Evolutionary conservation across 2,113 vertebrate species (phyloP).

Genomic region (Takifugu bimaculatus): DNA sequence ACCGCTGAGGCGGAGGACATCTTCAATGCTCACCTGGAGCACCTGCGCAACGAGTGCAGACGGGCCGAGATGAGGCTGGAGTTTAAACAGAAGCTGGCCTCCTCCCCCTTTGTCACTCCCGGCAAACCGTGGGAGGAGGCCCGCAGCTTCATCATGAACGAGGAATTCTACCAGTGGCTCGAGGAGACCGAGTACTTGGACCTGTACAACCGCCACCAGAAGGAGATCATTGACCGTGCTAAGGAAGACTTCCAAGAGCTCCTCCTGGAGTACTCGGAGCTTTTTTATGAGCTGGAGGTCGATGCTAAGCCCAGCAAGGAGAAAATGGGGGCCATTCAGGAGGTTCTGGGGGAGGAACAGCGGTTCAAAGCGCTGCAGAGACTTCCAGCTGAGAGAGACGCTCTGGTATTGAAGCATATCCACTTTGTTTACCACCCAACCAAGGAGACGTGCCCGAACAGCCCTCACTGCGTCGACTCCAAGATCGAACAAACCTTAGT

Average conservation of each 20-base stretch:
- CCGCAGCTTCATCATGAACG: conserved; percentile 96
- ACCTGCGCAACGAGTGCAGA: conserved; percentile 85
- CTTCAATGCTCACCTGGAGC: conserved; percentile 86
- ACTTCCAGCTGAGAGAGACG: conserved; percentile 93
- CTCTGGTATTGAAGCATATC: conserved; percentile 93
- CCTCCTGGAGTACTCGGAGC: conserved; percentile 92
- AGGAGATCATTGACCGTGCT: conserved; percentile 92
- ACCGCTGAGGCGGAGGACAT: conserved; percentile 82
- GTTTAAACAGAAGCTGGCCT: conserved; percentile 87
- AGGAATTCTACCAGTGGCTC: conserved; percentile 95
- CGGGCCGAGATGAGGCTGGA: conserved; percentile 86
- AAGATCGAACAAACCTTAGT: conserved; percentile 87
- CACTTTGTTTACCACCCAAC: conserved; percentile 98
- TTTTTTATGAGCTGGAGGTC: conserved; percentile 95
- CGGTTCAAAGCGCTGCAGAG: conserved; percentile 91
- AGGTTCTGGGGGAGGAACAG: conserved; percentile 91
- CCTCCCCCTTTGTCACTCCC: conserved; percentile 89
- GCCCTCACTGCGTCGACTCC: conserved; percentile 83
- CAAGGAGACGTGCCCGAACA: conserved; percentile 93
- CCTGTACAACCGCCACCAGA: conserved; percentile 92
- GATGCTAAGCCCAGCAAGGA: conserved; percentile 98
- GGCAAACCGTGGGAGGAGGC: conserved; percentile 98
- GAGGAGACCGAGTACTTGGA: conserved; percentile 91
- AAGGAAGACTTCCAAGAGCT: conserved; percentile 98
- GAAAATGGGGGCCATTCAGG: conserved; percentile 98